phyloP scores from a whole-genome alignment of 2,113 vertebrate species.

The Syngnathus floridae region DNA sequence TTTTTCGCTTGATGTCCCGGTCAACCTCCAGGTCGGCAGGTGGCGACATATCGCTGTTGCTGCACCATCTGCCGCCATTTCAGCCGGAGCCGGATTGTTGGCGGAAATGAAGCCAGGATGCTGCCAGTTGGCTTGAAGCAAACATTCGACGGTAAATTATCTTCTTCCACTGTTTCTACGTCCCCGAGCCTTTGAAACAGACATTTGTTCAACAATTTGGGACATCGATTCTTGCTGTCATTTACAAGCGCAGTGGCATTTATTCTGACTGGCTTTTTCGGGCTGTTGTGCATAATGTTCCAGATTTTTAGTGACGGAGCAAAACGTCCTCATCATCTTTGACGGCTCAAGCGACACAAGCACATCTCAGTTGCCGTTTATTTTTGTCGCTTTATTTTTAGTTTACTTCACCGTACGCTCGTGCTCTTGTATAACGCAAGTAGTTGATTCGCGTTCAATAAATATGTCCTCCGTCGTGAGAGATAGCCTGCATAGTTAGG shows the following conservation, averaged over 20 bases:
- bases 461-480: background rate
- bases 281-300: too few relatives aligned
- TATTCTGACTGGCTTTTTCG: background rate
- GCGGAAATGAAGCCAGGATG: constrained; percentile 10
- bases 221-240: background rate
- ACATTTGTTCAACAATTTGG: background rate
- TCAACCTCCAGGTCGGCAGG: background rate
- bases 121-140: background rate
- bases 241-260: background rate
- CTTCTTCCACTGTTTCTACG: background rate
- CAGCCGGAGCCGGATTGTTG: constrained; percentile 16
- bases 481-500: background rate
- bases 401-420: background rate
- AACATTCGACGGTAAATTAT: background rate
- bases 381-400: background rate
- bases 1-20: background rate
- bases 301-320: background rate
- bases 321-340: background rate
- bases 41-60: background rate
- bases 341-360: background rate
- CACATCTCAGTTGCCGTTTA: background rate
- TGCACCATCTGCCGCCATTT: background rate
- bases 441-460: background rate
- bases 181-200: background rate
- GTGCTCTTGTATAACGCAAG: too few relatives aligned